Evolutionary conservation across 2,113 vertebrate species (phyloP), one percentile per base, ranked within the genome.

Genomic region (Paracanthobrama guichenoti): DNA sequence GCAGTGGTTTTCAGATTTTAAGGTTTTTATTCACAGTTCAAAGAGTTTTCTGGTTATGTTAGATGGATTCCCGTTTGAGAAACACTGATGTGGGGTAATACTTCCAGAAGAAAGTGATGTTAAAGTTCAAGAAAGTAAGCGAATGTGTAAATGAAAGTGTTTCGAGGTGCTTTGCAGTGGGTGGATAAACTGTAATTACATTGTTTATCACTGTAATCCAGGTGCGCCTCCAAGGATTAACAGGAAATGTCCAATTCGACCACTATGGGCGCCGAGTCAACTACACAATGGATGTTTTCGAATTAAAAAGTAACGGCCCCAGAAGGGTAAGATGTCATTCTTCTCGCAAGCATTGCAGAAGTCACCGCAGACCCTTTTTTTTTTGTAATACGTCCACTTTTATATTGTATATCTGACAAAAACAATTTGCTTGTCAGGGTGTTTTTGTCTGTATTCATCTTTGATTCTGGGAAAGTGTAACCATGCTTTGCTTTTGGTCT

Each of bases 201-300:
- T 84, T 86, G 79, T 82, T 86, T 85, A 82, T 84, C 22, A 53
- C 72, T 46, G 83, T 72, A 89, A 67, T 91, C 83, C 89, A 99
- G 98, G 98, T 99, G 92, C 95, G 95, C 91, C 95, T 99, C 93
- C 98, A 99, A 92, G 98, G 98, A 82, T 92, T 99, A 89, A 99
- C 98, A 62, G 97, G 97, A 91, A 99, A 99, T 64, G 97, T 99
- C 91, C 97, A 99, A 88, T 99, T 99, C 90, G 97, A 99, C 92
- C 96, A 98, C 90, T 99, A 98, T 53, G 98, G 98, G 83, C 96
- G 98, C 71, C 95, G 98, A 92, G 97, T 99, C 88, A 99, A 99
- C 92, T 99, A 97, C 90, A 98, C 97, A 18, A 99, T 99, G 96
- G 97, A 99, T 91, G 97, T 99, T 86, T 98, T 99, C 93, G 98